Percentiles rank a stretch among this genome's conserved stretches.
These are phyloP conservation scores for Lamprologus lemairii DNA, from an alignment of 2,113 vertebrate species.

Conservation along the genomic window DNA sequence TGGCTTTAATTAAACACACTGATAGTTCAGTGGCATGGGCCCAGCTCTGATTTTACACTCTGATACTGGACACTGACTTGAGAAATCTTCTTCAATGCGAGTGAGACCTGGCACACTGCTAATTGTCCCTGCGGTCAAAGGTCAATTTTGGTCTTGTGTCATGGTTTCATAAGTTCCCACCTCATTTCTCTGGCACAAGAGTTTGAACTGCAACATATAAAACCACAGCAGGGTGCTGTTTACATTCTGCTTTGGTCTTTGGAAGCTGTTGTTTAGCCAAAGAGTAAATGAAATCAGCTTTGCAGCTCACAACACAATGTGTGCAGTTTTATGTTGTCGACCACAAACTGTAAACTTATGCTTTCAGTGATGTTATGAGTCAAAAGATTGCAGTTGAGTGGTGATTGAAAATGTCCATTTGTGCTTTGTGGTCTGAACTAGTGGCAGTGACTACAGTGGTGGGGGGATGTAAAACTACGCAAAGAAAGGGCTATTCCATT, in stretches of 20 bases:
- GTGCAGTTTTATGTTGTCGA: conserved; percentile 2
- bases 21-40: conserved; percentile 6
- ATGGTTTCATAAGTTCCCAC: background rate
- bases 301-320: background rate
- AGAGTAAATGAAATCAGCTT: conserved; percentile 42
- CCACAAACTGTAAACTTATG: conserved; percentile 29
- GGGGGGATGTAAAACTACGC: background rate
- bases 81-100: background rate
- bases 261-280: conserved; percentile 32
- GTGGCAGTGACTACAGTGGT: background rate
- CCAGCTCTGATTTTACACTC: background rate
- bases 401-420: conserved; percentile 1
- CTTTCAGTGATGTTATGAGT: background rate
- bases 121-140: background rate
- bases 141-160: background rate
- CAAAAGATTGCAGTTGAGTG: background rate
- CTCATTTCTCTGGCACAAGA: background rate
- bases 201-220: conserved; percentile 1
- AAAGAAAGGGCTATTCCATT: background rate
- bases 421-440: background rate
- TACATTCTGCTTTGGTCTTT: conserved; percentile 16
- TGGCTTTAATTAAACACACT: conserved; percentile 48
- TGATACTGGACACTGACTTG: background rate
- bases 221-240: conserved; percentile 37
- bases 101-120: background rate